These are phyloP conservation scores for Sialis fuliginosa DNA, from an alignment of 2,888 invertebrate species.

Conservation along the genomic window DNA sequence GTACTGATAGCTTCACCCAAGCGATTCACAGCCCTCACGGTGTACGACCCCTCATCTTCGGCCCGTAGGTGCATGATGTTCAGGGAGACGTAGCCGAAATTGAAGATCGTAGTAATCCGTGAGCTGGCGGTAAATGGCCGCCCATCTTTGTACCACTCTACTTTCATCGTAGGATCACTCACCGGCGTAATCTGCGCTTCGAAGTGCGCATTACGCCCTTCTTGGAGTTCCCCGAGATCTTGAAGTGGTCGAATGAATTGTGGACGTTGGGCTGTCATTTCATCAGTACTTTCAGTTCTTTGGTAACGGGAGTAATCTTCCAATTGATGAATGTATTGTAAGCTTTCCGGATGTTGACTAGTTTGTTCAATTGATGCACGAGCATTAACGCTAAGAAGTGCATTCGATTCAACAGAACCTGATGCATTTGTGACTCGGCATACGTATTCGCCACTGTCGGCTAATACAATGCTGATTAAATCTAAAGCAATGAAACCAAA, in stretches of 20 bases:
- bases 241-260: slow-evolving; percentile 76
- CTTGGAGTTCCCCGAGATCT: slow-evolving; percentile 71
- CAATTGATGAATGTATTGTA: slow-evolving; percentile 76
- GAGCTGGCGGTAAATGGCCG: slow-evolving; percentile 91
- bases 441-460: slow-evolving; percentile 81
- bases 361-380: slow-evolving; percentile 71
- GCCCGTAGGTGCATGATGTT: slow-evolving; percentile 96
- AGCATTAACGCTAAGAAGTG: slow-evolving; percentile 61
- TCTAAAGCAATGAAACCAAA: slow-evolving; percentile 96
- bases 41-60: slow-evolving; percentile 94
- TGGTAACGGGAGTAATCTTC: slow-evolving; percentile 83
- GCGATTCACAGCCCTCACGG: slow-evolving; percentile 79
- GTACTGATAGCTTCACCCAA: slow-evolving; percentile 80
- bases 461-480: slow-evolving; percentile 65
- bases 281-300: slow-evolving; percentile 69
- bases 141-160: slow-evolving; percentile 92
- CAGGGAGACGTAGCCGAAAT: slow-evolving; percentile 97
- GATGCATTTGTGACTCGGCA: slow-evolving; percentile 76
- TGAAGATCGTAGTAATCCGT: slow-evolving; percentile 92
- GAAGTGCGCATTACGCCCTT: slow-evolving; percentile 83
- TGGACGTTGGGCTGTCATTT: slow-evolving; percentile 61
- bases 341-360: slow-evolving; percentile 80
- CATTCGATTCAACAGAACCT: slow-evolving; percentile 74
- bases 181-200: slow-evolving; percentile 86
- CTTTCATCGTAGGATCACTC: slow-evolving; percentile 83